Base-by-base conservation (phyloP, 2,797 vertebrate species). In the Hapalemur alaotrensis region DNA sequence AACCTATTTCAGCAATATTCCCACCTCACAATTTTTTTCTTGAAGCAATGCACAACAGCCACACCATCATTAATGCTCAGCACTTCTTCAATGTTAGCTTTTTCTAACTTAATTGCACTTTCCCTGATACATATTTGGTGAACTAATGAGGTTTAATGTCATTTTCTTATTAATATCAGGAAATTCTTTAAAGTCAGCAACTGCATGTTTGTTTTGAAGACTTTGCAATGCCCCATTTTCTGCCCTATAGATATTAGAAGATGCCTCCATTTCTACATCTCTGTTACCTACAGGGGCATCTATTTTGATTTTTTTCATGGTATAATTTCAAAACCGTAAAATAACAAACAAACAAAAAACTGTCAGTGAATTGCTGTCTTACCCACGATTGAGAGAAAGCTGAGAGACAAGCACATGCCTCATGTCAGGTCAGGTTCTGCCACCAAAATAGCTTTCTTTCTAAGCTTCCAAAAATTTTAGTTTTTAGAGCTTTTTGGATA, bases 101-200 rank as follows among this genome's bases (percentile, higher is more conserved):
- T 84, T 41, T 70, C 79, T 61, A 61, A 32, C 15, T 70, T 84
- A 63, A 63, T 38, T 93, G 79, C 63, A 63, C 32, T 84, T 79
- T 63, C 35, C 32, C 22, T 79, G 30, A 78, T 48, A 52, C 32
- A 35, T 75, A 83, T 70, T 83, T 92, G 78, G 61, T 78, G 85
- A 95, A 43, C 84, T 70, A 82, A 88, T 88, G 82, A 89, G 61
- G 18, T 83, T 95, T 92, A 78, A 70, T 89, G 30, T 20, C 61
- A 48, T 70, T 35, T 70, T 78, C 69, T 78, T 48, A 70, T 54
- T 72, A 63, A 30, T 63, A 38, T 70, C 61, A 54, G 63, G 43
- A 95, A 78, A 52, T 41, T 3, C 23, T 63, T 95, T 22, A 30
- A 38, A 59, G 41, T 78, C 30, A 35, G 76, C 23, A 46, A 76